phyloP scores from a whole-genome alignment of 2,797 vertebrate genomes.

The Cyprinella venusta region DNA sequence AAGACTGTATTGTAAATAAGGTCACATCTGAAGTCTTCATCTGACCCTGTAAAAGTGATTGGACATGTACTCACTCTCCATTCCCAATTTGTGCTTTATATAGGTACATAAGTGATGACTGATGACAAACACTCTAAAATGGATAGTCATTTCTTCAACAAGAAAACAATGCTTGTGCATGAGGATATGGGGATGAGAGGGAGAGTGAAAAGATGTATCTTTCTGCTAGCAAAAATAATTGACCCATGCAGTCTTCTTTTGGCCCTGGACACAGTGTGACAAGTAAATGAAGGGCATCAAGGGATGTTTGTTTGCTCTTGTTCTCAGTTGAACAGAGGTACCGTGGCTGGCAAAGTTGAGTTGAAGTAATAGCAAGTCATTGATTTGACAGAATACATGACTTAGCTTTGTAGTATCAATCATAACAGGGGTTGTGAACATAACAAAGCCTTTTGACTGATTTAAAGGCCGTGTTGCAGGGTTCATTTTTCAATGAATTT shows the following conservation, averaged over 20 bases:
- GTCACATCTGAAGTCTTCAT: not conserved
- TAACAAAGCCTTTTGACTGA: not conserved
- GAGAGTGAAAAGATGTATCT: not conserved
- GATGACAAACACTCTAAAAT: not conserved
- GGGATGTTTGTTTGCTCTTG: conserved; percentile 7
- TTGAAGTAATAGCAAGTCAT: conserved; percentile 12
- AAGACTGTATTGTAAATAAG: not conserved
- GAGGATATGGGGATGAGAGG: not conserved
- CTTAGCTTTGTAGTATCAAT: conserved; percentile 27
- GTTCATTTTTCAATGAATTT: too few relatives aligned
- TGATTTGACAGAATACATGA: conserved; percentile 1
- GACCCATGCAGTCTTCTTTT: conserved; percentile 1
- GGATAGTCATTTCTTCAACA: conserved; percentile 16
- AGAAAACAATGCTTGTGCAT: not conserved
- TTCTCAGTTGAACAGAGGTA: conserved; percentile 8
- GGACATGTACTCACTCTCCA: not conserved
- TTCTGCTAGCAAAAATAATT: conserved; percentile 2
- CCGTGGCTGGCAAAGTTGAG: not conserved
- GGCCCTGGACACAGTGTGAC: not conserved
- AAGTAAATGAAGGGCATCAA: conserved; percentile 26
- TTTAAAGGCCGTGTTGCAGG: not conserved
- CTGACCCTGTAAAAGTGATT: conserved; percentile 7
- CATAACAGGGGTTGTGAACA: not conserved
- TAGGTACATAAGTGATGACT: not conserved
- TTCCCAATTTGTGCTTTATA: conserved; percentile 6